Conservation (phyloP, 2,113 vertebrate genomes). For the Anas platyrhynchos region DNA sequence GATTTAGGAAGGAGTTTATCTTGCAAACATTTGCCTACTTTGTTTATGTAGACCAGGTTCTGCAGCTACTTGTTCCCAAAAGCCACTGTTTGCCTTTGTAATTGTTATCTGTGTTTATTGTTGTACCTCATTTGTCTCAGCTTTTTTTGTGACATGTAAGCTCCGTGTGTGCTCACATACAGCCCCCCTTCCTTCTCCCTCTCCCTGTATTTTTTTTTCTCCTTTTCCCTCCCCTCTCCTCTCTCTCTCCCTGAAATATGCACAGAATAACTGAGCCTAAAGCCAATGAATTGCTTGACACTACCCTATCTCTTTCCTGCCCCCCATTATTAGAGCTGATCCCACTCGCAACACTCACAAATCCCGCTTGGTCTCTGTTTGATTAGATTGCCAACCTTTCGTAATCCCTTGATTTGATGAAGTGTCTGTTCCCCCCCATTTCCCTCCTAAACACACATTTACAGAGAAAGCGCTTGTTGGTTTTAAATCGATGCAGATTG, state of each 20-base stretch:
- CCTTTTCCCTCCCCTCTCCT: neutral
- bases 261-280: conserved; percentile 72
- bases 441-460: conserved; percentile 81
- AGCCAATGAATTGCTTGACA: conserved; percentile 82
- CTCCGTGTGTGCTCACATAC: conserved; percentile 67
- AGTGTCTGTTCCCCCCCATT: conserved; percentile 84
- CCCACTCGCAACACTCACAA: conserved; percentile 82
- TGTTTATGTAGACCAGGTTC: conserved; percentile 81
- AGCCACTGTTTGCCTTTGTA: conserved; percentile 82
- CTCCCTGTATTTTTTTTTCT: neutral
- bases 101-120: conserved; percentile 79
- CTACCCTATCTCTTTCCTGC: conserved; percentile 78
- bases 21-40: conserved; percentile 80
- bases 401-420: conserved; percentile 94
- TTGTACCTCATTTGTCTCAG: conserved; percentile 74
- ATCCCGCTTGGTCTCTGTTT: conserved; percentile 94
- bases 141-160: conserved; percentile 74
- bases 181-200: neutral
- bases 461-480: conserved; percentile 79
- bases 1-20: conserved; percentile 85
- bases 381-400: conserved; percentile 93
- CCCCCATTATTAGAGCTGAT: conserved; percentile 87
- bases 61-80: conserved; percentile 70
- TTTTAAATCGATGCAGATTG: conserved; percentile 81
- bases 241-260: conserved; percentile 57